A percentile compares a stretch with the other conserved stretches of the same genome.
Evolutionary conservation across 1,140 invertebrate genomes (phyloP).

Genomic region (Triops cancriformis): DNA sequence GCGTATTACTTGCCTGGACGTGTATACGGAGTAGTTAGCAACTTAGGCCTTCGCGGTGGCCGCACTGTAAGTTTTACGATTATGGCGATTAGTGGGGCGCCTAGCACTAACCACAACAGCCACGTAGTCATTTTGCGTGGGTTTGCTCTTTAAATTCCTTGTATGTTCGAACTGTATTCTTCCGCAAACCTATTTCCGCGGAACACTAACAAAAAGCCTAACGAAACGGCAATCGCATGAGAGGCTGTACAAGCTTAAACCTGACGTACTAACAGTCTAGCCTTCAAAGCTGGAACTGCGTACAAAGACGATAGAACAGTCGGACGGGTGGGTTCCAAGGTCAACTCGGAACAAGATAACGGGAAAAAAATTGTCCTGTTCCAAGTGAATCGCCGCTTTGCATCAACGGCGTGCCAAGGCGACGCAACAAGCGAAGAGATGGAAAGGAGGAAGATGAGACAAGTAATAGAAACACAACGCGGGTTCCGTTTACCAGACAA

Average conservation of each 20-base stretch:
- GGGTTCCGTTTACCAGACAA: neutral
- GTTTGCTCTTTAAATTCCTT: neutral
- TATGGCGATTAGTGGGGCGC: slow-evolving; percentile 6
- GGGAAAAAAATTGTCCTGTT: neutral
- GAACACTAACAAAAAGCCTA: neutral
- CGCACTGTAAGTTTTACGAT: slow-evolving; percentile 4
- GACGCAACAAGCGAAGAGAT: neutral
- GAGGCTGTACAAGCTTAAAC: too few species aligned
- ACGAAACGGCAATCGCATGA: too few species aligned
- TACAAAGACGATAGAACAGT: neutral
- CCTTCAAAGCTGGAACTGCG: neutral
- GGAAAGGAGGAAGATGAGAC: neutral
- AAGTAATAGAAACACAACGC: neutral
- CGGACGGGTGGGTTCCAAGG: neutral
- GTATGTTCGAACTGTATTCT: neutral
- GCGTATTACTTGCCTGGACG: slow-evolving; percentile 18
- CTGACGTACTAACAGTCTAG: neutral
- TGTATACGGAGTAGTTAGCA: slow-evolving; percentile 24
- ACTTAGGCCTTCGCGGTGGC: slow-evolving; percentile 21
- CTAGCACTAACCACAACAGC: slow-evolving; percentile 14
- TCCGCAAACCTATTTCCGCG: neutral
- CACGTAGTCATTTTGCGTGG: slow-evolving; percentile 10
- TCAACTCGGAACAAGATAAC: neutral
- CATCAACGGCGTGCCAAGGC: neutral
- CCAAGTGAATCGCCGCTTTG: neutral